Percentiles rank a stretch among this genome's conserved stretches.
Conservation (phyloP, 2,113 vertebrate genomes). For the zebrafish (Danio rerio) region DNA sequence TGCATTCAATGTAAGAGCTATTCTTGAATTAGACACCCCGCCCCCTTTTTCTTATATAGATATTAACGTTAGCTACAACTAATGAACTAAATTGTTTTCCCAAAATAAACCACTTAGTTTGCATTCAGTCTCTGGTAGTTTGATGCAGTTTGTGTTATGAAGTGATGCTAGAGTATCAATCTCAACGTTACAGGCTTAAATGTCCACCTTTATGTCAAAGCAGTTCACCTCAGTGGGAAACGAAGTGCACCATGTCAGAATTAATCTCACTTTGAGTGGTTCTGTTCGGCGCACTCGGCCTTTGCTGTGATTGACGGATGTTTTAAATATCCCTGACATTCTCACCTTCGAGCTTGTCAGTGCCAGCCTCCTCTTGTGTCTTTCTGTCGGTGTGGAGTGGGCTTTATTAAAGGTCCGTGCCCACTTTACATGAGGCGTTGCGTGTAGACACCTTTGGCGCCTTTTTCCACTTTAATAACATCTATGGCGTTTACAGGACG, state of each 20-base stretch:
- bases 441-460: neutral
- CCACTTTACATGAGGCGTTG: constrained; percentile 1
- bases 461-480: constrained; percentile 1
- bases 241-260: neutral
- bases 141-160: constrained; percentile 27
- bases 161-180: constrained; percentile 6
- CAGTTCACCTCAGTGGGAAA: constrained; percentile 5
- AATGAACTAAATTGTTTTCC: neutral
- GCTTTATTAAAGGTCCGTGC: constrained; percentile 12
- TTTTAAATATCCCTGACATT: constrained; percentile 36
- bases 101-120: neutral
- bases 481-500: neutral
- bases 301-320: constrained; percentile 38
- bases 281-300: neutral
- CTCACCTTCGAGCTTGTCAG: constrained; percentile 37
- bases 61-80: no score
- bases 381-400: neutral
- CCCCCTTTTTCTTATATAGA: no score
- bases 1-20: no score
- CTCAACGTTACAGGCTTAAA: neutral
- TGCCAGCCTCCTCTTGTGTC: neutral
- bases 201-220: constrained; percentile 7
- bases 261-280: neutral
- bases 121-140: neutral
- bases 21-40: no score